phyloP scores from a whole-genome alignment of 2,113 vertebrate genomes.

The Cyanoramphus novaezelandiae region DNA sequence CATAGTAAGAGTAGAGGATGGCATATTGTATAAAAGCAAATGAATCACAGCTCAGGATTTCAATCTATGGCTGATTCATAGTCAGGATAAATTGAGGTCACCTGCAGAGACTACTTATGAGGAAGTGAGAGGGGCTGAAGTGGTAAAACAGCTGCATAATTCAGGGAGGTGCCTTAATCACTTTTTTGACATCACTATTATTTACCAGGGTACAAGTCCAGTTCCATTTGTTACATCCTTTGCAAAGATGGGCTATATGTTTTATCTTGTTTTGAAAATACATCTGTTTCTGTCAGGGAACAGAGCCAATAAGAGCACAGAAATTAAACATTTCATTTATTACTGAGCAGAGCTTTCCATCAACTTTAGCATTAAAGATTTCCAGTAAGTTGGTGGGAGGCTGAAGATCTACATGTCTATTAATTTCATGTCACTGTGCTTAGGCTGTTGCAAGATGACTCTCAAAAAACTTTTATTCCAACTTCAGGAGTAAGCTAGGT shows the following conservation, averaged over 20 bases:
- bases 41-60: conserved; percentile 52
- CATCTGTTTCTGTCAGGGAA: conserved; percentile 63
- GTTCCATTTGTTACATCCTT: conserved; percentile 39
- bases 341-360: conserved; percentile 52
- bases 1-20: not conserved
- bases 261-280: conserved; percentile 60
- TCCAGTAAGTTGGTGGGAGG: conserved; percentile 55
- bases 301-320: conserved; percentile 46
- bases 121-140: conserved; percentile 20
- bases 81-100: conserved; percentile 57
- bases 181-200: conserved; percentile 54
- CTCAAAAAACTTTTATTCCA: conserved; percentile 6
- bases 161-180: conserved; percentile 48
- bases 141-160: conserved; percentile 41
- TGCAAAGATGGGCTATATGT: conserved; percentile 48
- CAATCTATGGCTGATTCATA: conserved; percentile 46
- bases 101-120: conserved; percentile 21
- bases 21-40: conserved; percentile 25
- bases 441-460: not conserved
- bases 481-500: not conserved
- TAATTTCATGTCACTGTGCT: conserved; percentile 40
- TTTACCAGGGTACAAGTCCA: conserved; percentile 28
- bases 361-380: conserved; percentile 61
- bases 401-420: conserved; percentile 42
- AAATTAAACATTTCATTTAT: conserved; percentile 46